Conservation (phyloP, 2,797 vertebrate genomes). For the Alosa sapidissima region DNA sequence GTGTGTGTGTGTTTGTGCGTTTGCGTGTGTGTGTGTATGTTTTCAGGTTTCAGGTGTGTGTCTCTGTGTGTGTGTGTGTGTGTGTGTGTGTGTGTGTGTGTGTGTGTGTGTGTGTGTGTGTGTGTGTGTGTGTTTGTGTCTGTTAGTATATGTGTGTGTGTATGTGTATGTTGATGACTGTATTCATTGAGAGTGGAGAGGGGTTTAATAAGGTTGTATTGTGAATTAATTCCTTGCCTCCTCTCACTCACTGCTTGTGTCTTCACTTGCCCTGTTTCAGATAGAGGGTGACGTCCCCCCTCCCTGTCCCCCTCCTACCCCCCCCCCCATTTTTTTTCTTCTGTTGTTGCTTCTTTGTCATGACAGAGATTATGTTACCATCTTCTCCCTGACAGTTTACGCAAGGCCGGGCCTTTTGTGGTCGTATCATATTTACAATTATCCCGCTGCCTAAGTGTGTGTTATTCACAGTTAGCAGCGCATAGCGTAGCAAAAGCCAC, state of each 20-base stretch:
- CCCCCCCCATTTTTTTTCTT: constrained; percentile 36
- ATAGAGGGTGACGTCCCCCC: not conserved
- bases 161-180: not conserved
- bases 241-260: not conserved
- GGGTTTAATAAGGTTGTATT: not conserved
- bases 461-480: not conserved
- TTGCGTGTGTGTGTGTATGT: not conserved
- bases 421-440: constrained; percentile 6
- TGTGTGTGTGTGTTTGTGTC: not conserved
- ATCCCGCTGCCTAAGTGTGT: not conserved
- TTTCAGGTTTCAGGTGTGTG: not conserved
- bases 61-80: too few species aligned
- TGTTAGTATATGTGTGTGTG: not conserved
- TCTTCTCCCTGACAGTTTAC: not conserved
- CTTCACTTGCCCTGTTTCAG: not conserved
- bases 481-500: not conserved
- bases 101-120: constrained; percentile 26
- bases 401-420: not conserved
- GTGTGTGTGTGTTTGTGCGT: not conserved
- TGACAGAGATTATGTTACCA: not conserved
- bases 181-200: constrained; percentile 13
- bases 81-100: not conserved
- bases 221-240: not conserved
- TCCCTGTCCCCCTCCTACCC: not conserved
- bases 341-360: constrained; percentile 6